phyloP scores from a whole-genome alignment of 2,113 vertebrate genomes.

The Salvator merianae region DNA sequence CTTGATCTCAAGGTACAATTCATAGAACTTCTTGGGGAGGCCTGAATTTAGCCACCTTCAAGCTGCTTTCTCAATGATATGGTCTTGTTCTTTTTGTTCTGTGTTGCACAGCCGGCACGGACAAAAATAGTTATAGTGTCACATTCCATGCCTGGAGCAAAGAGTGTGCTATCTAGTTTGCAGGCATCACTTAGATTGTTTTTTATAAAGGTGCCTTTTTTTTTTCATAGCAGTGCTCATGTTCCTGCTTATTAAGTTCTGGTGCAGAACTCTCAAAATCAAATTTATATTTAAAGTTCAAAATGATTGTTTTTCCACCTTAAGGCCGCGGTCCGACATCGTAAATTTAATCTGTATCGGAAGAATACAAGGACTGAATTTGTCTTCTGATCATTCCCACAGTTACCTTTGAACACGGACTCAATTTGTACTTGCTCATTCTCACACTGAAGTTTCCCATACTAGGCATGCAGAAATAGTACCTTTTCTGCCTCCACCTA shows the following conservation, averaged over 20 bases:
- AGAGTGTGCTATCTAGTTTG: slow-evolving; percentile 22
- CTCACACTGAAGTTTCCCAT: no score
- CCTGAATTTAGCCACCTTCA: slow-evolving; percentile 60
- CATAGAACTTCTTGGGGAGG: not conserved
- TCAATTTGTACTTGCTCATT: no score
- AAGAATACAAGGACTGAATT: no score
- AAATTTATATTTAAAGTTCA: not conserved
- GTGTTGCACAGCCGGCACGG: not conserved
- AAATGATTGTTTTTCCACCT: not conserved
- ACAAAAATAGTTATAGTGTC: slow-evolving; percentile 62
- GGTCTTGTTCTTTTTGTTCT: slow-evolving; percentile 31
- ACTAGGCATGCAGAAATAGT: no score
- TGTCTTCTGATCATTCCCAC: no score
- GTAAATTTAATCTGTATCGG: no score
- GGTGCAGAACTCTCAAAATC: not conserved
- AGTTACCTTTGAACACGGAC: no score
- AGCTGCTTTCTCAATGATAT: slow-evolving; percentile 30
- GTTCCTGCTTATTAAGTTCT: not conserved
- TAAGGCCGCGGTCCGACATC: no score
- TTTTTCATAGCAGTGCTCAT: not conserved
- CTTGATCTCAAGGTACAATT: not conserved
- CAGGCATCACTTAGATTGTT: slow-evolving; percentile 9
- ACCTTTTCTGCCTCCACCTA: no score
- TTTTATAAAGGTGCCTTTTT: not conserved
- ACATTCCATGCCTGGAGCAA: slow-evolving; percentile 33